phyloP scores from a whole-genome alignment of 2,797 vertebrate genomes.

The Chiroxiphia lanceolata region DNA sequence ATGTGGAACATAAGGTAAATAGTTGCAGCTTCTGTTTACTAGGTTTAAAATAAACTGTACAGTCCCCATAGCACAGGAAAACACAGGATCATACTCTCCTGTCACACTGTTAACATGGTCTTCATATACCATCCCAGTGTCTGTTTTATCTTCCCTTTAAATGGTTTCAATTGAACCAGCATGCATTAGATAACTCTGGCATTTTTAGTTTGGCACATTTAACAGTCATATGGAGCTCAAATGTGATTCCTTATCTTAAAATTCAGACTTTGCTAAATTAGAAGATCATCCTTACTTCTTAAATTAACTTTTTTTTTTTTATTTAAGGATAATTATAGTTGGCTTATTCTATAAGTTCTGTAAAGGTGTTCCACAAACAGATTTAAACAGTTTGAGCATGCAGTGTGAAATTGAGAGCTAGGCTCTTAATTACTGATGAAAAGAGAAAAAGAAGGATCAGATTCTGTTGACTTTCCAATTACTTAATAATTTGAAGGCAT shows the following conservation, averaged over 20 bases:
- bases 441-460: neutral
- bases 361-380: neutral
- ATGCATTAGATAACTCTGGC: neutral
- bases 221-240: neutral
- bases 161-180: neutral
- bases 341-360: neutral
- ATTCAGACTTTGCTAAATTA: neutral
- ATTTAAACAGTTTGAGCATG: neutral
- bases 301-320: neutral
- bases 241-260: conserved; percentile 1
- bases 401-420: neutral
- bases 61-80: neutral
- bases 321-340: neutral
- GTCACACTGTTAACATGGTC: neutral
- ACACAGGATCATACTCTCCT: neutral
- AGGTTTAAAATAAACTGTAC: neutral
- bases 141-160: neutral
- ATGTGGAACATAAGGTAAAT: neutral
- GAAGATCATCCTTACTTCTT: neutral
- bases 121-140: neutral
- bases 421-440: neutral
- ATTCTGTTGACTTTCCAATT: neutral
- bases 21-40: neutral
- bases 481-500: neutral
- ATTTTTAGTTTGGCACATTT: neutral